Percentiles rank a stretch among this genome's conserved stretches.
These are phyloP conservation scores for Physella acuta DNA, from an alignment of 1,140 invertebrate genomes.

Conservation along the genomic window DNA sequence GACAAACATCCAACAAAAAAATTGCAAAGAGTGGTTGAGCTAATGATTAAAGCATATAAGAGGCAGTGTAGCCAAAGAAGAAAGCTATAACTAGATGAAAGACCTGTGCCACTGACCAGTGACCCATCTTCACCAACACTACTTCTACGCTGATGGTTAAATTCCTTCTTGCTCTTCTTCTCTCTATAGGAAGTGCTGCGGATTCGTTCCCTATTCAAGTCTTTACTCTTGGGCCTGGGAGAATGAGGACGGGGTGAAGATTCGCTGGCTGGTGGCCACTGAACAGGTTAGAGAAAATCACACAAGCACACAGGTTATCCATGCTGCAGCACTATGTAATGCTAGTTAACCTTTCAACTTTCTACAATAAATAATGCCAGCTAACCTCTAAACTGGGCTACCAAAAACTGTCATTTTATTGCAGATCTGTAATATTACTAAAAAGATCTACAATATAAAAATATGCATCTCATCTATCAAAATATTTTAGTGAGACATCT, in stretches of 20 bases:
- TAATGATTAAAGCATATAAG: neutral
- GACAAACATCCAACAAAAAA: too few relatives aligned
- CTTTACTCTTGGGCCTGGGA: slow-evolving; percentile 30
- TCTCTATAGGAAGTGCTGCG: slow-evolving; percentile 56
- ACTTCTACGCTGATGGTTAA: slow-evolving; percentile 50
- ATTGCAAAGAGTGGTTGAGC: too few relatives aligned
- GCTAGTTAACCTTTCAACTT: neutral
- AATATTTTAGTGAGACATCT: too few relatives aligned
- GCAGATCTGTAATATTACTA: too few relatives aligned
- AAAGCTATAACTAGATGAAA: too few relatives aligned
- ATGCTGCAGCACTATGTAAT: neutral
- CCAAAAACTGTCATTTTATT: too few relatives aligned
- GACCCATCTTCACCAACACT: slow-evolving; percentile 44
- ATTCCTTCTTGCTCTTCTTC: slow-evolving; percentile 52
- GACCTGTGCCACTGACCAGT: slow-evolving; percentile 52
- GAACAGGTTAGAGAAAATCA: neutral
- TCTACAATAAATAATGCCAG: neutral
- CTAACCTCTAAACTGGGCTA: too few relatives aligned
- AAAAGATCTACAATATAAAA: too few relatives aligned
- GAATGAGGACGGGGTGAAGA: slow-evolving; percentile 39
- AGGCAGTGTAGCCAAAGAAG: neutral
- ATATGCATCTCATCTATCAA: too few relatives aligned
- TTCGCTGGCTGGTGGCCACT: slow-evolving; percentile 19
- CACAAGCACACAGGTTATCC: neutral
- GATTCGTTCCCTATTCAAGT: slow-evolving; percentile 45